A percentile compares a stretch with the other conserved stretches of the same genome.
phyloP scores from a whole-genome alignment of 2,888 invertebrate species.

The Amblyteles armatorius region DNA sequence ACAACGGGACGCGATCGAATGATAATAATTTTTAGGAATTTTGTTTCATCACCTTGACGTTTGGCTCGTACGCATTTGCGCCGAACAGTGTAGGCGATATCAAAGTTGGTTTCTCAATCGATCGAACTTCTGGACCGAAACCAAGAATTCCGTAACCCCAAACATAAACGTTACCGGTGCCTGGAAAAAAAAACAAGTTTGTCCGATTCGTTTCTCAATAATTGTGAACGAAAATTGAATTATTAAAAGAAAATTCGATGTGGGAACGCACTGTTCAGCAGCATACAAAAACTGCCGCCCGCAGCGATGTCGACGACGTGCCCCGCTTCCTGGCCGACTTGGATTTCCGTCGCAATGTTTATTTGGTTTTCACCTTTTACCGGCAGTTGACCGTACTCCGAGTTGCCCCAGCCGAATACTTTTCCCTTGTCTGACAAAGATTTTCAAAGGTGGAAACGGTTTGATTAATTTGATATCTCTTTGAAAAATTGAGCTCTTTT shows the following conservation, averaged over 20 bases:
- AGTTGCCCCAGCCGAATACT: slow-evolving; percentile 98
- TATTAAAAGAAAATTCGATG: neutral
- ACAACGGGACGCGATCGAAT: too few relatives aligned
- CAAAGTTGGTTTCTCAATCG: slow-evolving; percentile 88
- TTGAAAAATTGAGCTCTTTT: too few relatives aligned
- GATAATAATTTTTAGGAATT: too few relatives aligned
- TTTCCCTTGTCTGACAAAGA: too few relatives aligned
- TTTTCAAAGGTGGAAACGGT: too few relatives aligned
- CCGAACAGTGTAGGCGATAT: slow-evolving; percentile 95
- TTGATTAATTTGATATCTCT: too few relatives aligned
- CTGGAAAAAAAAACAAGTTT: slow-evolving; percentile 86
- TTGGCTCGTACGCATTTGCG: slow-evolving; percentile 91
- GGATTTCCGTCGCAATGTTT: slow-evolving; percentile 89
- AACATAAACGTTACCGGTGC: slow-evolving; percentile 93
- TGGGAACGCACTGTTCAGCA: slow-evolving; percentile 89
- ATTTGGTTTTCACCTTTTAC: slow-evolving; percentile 88
- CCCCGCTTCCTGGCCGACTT: slow-evolving; percentile 89
- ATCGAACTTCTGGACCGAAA: too few relatives aligned
- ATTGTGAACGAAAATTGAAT: neutral
- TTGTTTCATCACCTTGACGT: slow-evolving; percentile 82
- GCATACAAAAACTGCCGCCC: slow-evolving; percentile 94
- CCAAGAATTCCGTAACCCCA: slow-evolving; percentile 98
- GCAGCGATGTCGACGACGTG: slow-evolving; percentile 92
- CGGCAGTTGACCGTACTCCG: slow-evolving; percentile 95
- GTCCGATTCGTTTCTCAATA: neutral